Evolutionary conservation across 1,140 invertebrate species (phyloP), one percentile per base, ranked within the genome.

Genomic region (Drosophila aff.): DNA sequence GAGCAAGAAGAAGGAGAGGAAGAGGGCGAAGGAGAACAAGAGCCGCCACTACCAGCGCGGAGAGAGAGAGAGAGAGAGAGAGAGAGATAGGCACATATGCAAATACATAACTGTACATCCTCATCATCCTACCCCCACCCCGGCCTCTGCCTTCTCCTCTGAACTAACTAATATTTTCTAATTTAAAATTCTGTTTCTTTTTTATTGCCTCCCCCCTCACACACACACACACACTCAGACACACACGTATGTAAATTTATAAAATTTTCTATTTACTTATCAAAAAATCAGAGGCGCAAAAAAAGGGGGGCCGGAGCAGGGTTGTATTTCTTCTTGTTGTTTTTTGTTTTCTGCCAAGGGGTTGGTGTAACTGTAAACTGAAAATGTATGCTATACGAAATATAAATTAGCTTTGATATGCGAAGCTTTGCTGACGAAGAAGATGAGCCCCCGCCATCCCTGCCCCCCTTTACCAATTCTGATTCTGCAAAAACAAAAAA

Each of bases 181-280:
- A 89, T 89, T 89, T 89, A 85, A 85, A 89, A 89, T 89, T 90
- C 85, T 89, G 85, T 90, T 90, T 90, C 85, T 90, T 89, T 86
- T 87, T 89, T 87, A 87, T 89, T 87, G 77, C 85, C 23, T 15
- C 61, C 40, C 52, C 46, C 9, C 43, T n/a, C 33, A 4, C 18
- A 15, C 13, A 36, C 50, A 21, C 21, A 33, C 33, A 7, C 18
- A 15, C 13, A 36, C 50, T n/a, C n/a, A n/a, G n/a, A 21, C 21
- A 33, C 47, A 57, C 61, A 40, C 33, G 40, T 73, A 84, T 87
- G 82, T 78, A 87, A 89, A 87, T 87, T 87, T 90, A 85, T 90
- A 85, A 90, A 79, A 73, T 73, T 89, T 81, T 89, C 81, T 89
- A 89, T 89, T 89, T 89, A 89, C 84, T 89, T 89, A 89, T 89